Conservation (phyloP, 2,113 vertebrate species). For the Nibea coibor region DNA sequence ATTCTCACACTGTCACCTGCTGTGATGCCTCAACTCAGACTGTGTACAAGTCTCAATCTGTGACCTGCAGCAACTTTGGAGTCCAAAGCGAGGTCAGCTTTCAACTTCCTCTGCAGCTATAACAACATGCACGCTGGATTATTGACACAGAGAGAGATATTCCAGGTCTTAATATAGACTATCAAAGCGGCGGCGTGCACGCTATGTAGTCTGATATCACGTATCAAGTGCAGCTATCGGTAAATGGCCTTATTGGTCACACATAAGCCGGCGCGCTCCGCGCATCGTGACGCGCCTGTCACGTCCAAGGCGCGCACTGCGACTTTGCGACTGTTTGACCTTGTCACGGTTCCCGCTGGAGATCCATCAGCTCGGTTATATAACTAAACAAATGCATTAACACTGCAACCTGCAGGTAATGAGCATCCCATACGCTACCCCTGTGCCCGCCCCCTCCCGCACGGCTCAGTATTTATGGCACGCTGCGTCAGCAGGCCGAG, state of each 20-base stretch:
- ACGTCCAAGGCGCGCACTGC: not conserved
- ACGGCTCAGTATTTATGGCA: slow-evolving; percentile 16
- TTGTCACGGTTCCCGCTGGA: slow-evolving; percentile 29
- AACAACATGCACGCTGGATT: slow-evolving; percentile 52
- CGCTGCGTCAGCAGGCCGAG: slow-evolving; percentile 21
- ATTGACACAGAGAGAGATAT: not conserved
- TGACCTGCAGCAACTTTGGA: slow-evolving; percentile 23
- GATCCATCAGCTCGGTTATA: not conserved
- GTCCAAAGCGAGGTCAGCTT: slow-evolving; percentile 43
- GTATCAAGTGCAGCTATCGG: slow-evolving; percentile 1
- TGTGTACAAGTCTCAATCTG: slow-evolving; percentile 47
- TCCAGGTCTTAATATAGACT: not conserved
- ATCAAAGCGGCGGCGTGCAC: not conserved
- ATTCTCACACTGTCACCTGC: slow-evolving; percentile 65
- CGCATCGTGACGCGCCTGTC: not conserved
- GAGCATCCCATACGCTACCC: not conserved
- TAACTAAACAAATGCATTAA: slow-evolving; percentile 26
- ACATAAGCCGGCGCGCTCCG: slow-evolving; percentile 9
- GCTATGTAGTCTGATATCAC: slow-evolving; percentile 10
- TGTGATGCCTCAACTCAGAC: slow-evolving; percentile 48
- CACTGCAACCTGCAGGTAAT: not conserved
- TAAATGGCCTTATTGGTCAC: not conserved
- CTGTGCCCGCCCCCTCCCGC: no score
- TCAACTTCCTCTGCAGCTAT: slow-evolving; percentile 72
- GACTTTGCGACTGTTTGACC: slow-evolving; percentile 57